Conservation (phyloP, 2,888 invertebrate species). For the Tetrapedia diversipes region DNA sequence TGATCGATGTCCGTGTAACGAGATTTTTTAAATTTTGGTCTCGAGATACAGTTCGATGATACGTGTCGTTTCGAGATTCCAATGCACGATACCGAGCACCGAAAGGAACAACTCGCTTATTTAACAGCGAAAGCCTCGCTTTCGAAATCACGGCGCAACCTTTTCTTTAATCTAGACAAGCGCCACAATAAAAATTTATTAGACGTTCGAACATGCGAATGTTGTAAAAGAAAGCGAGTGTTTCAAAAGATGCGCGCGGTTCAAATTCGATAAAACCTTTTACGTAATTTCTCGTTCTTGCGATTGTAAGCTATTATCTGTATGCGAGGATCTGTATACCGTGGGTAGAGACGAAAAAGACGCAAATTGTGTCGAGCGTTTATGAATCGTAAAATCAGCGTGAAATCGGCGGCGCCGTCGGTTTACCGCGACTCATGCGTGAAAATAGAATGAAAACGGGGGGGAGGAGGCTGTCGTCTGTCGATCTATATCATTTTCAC, state of each 20-base stretch:
- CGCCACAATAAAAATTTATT: neutral
- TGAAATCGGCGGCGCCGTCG: neutral
- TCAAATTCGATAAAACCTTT: neutral
- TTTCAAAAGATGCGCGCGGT: neutral
- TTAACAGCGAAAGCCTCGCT: neutral
- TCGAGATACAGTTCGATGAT: too few species aligned
- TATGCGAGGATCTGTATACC: neutral
- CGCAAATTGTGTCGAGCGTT: neutral
- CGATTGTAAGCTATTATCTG: neutral
- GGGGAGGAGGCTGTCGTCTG: too few species aligned
- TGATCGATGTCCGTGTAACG: too few species aligned
- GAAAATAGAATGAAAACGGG: neutral
- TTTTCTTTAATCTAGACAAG: neutral
- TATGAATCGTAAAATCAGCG: constrained; percentile 21
- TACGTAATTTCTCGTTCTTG: neutral
- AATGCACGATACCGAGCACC: neutral
- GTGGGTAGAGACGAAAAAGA: neutral
- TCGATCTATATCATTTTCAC: constrained; percentile 4
- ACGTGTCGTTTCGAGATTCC: too few species aligned
- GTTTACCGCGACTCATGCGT: neutral
- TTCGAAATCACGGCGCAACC: constrained; percentile 9
- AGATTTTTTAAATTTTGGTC: too few species aligned
- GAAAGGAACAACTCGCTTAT: neutral
- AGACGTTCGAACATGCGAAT: neutral
- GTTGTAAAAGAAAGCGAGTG: neutral